phyloP scores from a whole-genome alignment of 2,797 vertebrate genomes.

The Phrynocephalus guinanensis region DNA sequence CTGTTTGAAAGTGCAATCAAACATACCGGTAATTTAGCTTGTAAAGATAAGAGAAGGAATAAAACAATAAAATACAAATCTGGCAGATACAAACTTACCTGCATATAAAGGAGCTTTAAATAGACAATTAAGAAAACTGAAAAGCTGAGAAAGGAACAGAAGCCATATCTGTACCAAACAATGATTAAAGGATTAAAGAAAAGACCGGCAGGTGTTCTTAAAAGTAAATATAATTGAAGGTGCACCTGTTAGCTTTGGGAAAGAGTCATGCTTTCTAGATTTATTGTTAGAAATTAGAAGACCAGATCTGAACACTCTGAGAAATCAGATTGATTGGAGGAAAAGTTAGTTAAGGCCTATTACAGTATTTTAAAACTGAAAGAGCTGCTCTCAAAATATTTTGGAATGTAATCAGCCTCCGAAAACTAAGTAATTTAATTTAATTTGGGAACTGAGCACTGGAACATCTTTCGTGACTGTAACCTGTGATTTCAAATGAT shows the following conservation, averaged over 20 bases:
- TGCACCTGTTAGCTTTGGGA: constrained; percentile 10
- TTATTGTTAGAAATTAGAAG: neutral
- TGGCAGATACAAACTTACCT: neutral
- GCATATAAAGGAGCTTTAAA: constrained; percentile 54
- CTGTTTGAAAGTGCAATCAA: constrained; percentile 36
- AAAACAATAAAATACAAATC: constrained; percentile 16
- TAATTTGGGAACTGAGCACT: neutral
- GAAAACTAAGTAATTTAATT: neutral
- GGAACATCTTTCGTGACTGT: neutral
- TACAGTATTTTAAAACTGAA: neutral
- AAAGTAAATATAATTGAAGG: constrained; percentile 21
- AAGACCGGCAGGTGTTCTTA: constrained; percentile 42
- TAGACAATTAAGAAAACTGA: constrained; percentile 54
- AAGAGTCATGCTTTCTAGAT: constrained; percentile 18
- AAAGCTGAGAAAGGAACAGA: constrained; percentile 34
- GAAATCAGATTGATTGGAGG: neutral
- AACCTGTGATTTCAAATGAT: neutral
- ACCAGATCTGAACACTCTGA: neutral
- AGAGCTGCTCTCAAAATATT: neutral
- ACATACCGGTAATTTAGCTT: neutral
- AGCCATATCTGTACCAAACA: neutral
- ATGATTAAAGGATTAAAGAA: constrained; percentile 3
- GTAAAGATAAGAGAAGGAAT: constrained; percentile 37
- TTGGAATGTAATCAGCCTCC: neutral
- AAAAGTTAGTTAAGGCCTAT: neutral